Percentiles rank a stretch among this genome's conserved stretches.
Conservation (phyloP, 2,888 invertebrate genomes). For the Dolomedes plantarius region DNA sequence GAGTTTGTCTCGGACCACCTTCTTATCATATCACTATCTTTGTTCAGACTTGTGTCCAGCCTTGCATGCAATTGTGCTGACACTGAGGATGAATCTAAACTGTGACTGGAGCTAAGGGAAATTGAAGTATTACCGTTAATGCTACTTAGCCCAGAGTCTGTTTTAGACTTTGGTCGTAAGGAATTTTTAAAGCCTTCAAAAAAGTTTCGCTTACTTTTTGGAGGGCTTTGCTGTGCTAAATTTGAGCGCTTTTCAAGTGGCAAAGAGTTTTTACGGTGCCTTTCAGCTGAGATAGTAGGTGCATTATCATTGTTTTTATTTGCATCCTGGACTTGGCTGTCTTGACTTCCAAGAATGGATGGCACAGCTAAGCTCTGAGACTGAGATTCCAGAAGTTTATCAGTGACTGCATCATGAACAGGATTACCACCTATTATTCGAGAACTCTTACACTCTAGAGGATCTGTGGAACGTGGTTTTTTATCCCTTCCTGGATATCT, state of each 20-base stretch:
- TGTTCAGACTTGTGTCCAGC: constrained; percentile 48
- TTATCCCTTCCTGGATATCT: constrained; percentile 68
- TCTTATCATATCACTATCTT: constrained; percentile 68
- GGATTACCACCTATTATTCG: constrained; percentile 22
- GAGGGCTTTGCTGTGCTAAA: constrained; percentile 68
- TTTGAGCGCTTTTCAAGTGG: constrained; percentile 63
- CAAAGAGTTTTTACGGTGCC: constrained; percentile 67
- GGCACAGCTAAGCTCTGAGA: constrained; percentile 66
- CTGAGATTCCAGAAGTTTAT: constrained; percentile 54
- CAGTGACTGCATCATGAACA: constrained; percentile 19
- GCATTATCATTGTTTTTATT: constrained; percentile 30
- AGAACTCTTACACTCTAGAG: constrained; percentile 38
- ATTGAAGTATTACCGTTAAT: constrained; percentile 50
- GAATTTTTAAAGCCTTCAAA: constrained; percentile 72
- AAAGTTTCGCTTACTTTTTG: constrained; percentile 71
- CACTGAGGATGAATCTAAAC: constrained; percentile 71
- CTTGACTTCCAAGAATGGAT: constrained; percentile 37
- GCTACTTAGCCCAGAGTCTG: constrained; percentile 58
- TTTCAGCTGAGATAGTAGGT: constrained; percentile 20
- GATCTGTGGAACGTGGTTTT: constrained; percentile 51
- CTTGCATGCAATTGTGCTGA: constrained; percentile 54
- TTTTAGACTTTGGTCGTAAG: constrained; percentile 70
- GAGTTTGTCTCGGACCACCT: constrained; percentile 73
- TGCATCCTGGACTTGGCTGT: constrained; percentile 16
- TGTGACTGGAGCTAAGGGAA: constrained; percentile 72